Conservation (phyloP, 1,140 invertebrate genomes). For the Ostrea denselamellosa region DNA sequence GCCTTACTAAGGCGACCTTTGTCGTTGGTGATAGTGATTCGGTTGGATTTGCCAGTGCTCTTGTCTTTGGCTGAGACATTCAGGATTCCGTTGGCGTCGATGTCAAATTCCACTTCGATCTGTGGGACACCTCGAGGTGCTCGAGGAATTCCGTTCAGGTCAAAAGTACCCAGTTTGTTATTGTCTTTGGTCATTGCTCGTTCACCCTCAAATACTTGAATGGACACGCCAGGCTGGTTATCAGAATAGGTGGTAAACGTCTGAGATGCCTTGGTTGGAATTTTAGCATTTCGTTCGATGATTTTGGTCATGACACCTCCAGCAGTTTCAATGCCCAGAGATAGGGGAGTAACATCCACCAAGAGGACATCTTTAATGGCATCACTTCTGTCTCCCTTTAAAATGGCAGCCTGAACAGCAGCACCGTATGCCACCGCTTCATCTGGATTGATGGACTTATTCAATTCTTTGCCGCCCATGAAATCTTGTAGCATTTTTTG, state of each 20-base stretch:
- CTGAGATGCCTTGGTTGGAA: constrained; percentile 75
- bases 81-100: constrained; percentile 82
- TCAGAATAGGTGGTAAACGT: constrained; percentile 77
- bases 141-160: constrained; percentile 93
- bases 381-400: constrained; percentile 69
- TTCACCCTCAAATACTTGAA: constrained; percentile 91
- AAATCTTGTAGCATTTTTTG: constrained; percentile 94
- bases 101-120: constrained; percentile 83
- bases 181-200: constrained; percentile 90
- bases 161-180: constrained; percentile 81
- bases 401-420: constrained; percentile 80
- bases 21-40: constrained; percentile 80
- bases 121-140: constrained; percentile 94
- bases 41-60: constrained; percentile 89
- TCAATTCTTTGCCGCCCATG: not conserved
- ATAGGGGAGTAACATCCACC: constrained; percentile 76
- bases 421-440: constrained; percentile 90
- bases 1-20: constrained; percentile 81
- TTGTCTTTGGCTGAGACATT: constrained; percentile 87
- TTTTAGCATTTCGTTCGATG: constrained; percentile 73
- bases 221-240: constrained; percentile 88
- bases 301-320: constrained; percentile 83
- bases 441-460: constrained; percentile 84
- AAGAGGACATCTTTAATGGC: constrained; percentile 74
- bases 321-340: constrained; percentile 81